These are phyloP conservation scores for Lissocephala sabroskyi DNA, from an alignment of 2,888 invertebrate genomes.

Conservation along the genomic window DNA sequence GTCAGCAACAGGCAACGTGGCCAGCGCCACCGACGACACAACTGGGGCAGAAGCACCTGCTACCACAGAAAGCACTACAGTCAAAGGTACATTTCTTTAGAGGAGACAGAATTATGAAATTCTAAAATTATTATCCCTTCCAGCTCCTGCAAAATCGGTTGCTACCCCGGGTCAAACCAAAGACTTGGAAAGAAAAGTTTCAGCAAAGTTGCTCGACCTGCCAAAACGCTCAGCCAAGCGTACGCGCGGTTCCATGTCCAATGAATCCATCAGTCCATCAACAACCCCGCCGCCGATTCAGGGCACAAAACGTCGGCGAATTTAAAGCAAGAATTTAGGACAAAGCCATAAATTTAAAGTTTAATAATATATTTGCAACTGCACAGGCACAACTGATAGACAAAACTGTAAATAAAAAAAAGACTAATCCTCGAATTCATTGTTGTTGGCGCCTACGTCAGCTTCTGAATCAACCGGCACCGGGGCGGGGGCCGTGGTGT, in stretches of 20 bases:
- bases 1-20: slow-evolving; percentile 35
- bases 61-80: slow-evolving; percentile 44
- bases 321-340: too few relatives aligned
- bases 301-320: slow-evolving; percentile 68
- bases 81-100: slow-evolving; percentile 15
- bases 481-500: slow-evolving; percentile 21
- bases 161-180: slow-evolving; percentile 31
- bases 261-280: slow-evolving; percentile 72
- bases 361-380: too few relatives aligned
- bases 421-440: slow-evolving; percentile 57
- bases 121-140: slow-evolving; percentile 12
- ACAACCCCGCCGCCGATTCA: slow-evolving; percentile 71
- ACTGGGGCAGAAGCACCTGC: slow-evolving; percentile 25
- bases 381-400: slow-evolving; percentile 3
- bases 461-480: slow-evolving; percentile 29
- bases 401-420: slow-evolving; percentile 32
- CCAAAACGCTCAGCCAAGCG: slow-evolving; percentile 71
- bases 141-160: slow-evolving; percentile 19
- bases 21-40: slow-evolving; percentile 29
- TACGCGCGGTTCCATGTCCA: slow-evolving; percentile 71
- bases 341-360: too few relatives aligned
- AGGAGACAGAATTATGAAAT: not conserved
- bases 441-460: too few relatives aligned
- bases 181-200: slow-evolving; percentile 68
- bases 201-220: slow-evolving; percentile 58